phyloP scores from a whole-genome alignment of 1,140 invertebrate species.

The Danaus plexippus region DNA sequence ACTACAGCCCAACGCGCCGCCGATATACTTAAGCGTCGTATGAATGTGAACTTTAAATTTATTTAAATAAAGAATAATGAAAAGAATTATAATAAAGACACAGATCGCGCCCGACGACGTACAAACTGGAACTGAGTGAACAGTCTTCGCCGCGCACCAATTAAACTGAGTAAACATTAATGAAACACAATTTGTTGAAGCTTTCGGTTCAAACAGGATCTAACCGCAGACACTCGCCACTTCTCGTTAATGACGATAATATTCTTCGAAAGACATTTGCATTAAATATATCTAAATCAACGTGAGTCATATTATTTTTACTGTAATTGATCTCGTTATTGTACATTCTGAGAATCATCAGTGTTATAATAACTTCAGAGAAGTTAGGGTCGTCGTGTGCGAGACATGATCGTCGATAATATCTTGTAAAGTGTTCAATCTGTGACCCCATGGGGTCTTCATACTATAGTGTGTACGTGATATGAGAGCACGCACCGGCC shows the following conservation, averaged over 20 bases:
- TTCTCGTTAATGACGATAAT: constrained; percentile 1
- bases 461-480: not conserved
- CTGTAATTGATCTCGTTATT: too few relatives aligned
- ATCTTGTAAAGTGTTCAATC: too few relatives aligned
- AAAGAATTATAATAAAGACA: constrained; percentile 7
- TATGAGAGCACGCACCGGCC: not conserved
- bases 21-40: constrained; percentile 14
- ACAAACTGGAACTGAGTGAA: constrained; percentile 38
- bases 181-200: constrained; percentile 44
- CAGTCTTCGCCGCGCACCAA: constrained; percentile 38
- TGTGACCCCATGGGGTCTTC: too few relatives aligned
- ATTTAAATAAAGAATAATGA: not conserved
- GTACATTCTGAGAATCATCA: too few relatives aligned
- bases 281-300: too few relatives aligned
- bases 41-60: constrained; percentile 12
- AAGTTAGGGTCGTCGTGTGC: not conserved
- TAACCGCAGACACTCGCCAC: constrained; percentile 34
- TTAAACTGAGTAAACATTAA: constrained; percentile 48
- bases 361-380: not conserved
- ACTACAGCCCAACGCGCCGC: constrained; percentile 18
- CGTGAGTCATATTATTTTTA: too few relatives aligned
- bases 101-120: constrained; percentile 25
- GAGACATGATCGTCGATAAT: not conserved
- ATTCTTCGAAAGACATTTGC: too few relatives aligned
- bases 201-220: constrained; percentile 68